Percentiles rank a stretch among this genome's conserved stretches.
phyloP scores from a whole-genome alignment of 2,797 vertebrate genomes.

The Anolis apletophallus region DNA sequence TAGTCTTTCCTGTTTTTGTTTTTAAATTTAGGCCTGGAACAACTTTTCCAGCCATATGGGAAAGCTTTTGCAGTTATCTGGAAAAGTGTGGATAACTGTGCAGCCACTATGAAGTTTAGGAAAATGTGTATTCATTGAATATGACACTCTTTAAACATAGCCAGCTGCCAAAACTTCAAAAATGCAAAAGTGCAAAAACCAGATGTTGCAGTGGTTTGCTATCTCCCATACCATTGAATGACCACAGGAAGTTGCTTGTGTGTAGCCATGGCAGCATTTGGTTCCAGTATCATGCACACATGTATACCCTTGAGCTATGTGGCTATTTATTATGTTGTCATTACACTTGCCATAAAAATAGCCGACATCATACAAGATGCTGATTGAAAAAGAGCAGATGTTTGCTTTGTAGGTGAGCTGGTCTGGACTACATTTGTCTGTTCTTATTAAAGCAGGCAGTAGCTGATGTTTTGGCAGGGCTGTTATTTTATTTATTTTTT shows the following conservation, averaged over 20 bases:
- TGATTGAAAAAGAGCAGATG: constrained; percentile 63
- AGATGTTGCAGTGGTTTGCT: constrained; percentile 10
- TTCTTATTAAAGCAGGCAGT: constrained; percentile 30
- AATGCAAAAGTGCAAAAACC: constrained; percentile 3
- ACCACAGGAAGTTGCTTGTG: constrained; percentile 2
- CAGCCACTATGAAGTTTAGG: not conserved
- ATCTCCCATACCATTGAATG: not conserved
- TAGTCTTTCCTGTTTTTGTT: not conserved
- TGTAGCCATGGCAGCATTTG: not conserved
- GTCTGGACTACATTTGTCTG: constrained; percentile 46
- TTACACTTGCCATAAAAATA: constrained; percentile 27
- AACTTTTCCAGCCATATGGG: not conserved
- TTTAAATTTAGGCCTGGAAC: not conserved
- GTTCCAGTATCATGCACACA: constrained; percentile 18
- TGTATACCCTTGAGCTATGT: constrained; percentile 53
- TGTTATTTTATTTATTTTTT: not conserved
- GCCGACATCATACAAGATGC: constrained; percentile 23
- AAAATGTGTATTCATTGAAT: constrained; percentile 8
- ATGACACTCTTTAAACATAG: constrained; percentile 7
- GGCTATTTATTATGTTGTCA: constrained; percentile 61
- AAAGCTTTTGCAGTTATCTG: not conserved
- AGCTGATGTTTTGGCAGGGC: constrained; percentile 18
- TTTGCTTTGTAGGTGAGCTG: constrained; percentile 50
- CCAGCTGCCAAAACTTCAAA: not conserved
- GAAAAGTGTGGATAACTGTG: not conserved